Evolutionary conservation across 2,113 vertebrate species (phyloP).

Genomic region (Athene noctua): DNA sequence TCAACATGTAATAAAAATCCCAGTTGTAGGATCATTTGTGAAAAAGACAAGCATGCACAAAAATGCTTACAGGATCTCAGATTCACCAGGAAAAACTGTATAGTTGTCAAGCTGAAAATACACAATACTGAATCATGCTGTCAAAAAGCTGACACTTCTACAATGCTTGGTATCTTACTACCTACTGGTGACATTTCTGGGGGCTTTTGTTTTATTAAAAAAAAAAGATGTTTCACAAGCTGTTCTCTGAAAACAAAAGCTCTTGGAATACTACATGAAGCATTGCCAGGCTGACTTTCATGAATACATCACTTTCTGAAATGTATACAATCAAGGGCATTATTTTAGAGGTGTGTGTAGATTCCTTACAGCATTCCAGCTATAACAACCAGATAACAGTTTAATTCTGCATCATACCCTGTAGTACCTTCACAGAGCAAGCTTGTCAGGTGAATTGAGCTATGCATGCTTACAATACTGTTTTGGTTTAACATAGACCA

Average conservation of each 20-base stretch:
- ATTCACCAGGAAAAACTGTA: neutral
- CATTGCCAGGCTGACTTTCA: neutral
- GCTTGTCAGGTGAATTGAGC: neutral
- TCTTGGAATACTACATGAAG: neutral
- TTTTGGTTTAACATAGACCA: neutral
- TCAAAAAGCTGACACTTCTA: constrained; percentile 45
- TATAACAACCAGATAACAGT: neutral
- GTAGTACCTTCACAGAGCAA: neutral
- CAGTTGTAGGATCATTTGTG: constrained; percentile 7
- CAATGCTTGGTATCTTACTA: constrained; percentile 36
- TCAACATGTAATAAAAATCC: neutral
- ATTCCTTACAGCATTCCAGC: neutral
- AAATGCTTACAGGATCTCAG: constrained; percentile 7
- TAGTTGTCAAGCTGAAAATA: constrained; percentile 32
- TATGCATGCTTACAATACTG: neutral
- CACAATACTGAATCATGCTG: constrained; percentile 40
- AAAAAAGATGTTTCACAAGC: neutral
- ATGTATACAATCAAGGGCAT: neutral
- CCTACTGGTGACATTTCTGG: neutral
- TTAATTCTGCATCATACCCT: neutral
- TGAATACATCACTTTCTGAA: neutral
- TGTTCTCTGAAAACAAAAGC: neutral
- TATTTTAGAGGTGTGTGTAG: neutral
- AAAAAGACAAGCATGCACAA: neutral
- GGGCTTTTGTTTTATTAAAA: neutral